These are phyloP conservation scores for Stratiomys singularior DNA, from an alignment of 2,888 invertebrate species.

Conservation along the genomic window DNA sequence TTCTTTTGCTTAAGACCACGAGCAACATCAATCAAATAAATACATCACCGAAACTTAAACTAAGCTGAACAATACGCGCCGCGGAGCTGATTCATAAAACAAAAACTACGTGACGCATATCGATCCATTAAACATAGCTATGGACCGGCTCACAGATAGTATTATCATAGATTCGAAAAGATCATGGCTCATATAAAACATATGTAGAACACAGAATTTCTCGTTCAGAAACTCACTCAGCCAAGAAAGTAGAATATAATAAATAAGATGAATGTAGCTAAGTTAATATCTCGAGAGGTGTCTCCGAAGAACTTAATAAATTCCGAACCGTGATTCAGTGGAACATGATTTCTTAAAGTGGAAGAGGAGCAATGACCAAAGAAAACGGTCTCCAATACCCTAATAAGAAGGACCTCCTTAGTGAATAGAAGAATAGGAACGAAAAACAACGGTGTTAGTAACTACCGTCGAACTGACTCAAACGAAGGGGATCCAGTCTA, in stretches of 20 bases:
- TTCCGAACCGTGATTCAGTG: neutral
- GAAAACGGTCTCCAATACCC: neutral
- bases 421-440: neutral
- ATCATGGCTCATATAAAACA: conserved; percentile 5
- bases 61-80: conserved; percentile 55
- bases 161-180: conserved; percentile 52
- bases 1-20: conserved; percentile 46
- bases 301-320: neutral
- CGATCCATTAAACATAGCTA: conserved; percentile 41
- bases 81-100: conserved; percentile 52
- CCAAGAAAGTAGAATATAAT: neutral
- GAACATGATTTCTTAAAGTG: neutral
- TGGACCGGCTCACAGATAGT: conserved; percentile 55
- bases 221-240: neutral
- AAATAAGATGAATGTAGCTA: neutral
- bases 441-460: neutral
- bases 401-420: too few relatives aligned
- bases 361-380: neutral
- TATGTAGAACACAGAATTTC: neutral
- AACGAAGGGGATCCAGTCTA: neutral
- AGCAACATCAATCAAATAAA: conserved; percentile 45
- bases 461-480: neutral
- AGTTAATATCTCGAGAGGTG: neutral
- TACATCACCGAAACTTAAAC: conserved; percentile 56
- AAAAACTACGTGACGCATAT: conserved; percentile 29